phyloP scores from a whole-genome alignment of 2,797 vertebrate genomes.

The Heteromormyrus szaboi region DNA sequence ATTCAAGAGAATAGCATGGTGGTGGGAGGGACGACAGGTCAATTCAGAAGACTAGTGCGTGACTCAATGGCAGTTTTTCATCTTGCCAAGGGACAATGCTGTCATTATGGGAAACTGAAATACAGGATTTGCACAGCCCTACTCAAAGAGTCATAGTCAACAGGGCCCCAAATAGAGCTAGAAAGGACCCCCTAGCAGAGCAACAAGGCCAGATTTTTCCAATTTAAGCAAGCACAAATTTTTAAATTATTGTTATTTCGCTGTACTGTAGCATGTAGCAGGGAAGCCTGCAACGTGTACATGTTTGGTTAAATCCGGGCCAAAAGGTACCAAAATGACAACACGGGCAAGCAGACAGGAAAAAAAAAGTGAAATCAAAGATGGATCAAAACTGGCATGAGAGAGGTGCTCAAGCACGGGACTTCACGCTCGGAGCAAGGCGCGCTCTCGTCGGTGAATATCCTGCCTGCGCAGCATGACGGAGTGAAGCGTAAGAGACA shows the following conservation, averaged over 20 bases:
- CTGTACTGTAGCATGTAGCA: background rate
- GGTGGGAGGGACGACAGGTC: background rate
- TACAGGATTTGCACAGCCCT: background rate
- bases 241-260: background rate
- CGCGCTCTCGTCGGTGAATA: background rate
- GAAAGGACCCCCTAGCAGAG: background rate
- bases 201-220: background rate
- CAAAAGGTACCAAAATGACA: background rate
- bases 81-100: background rate
- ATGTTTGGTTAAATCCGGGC: background rate
- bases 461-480: background rate
- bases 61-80: background rate
- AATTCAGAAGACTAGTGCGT: background rate
- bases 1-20: background rate
- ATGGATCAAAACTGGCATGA: background rate
- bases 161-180: background rate
- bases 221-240: background rate
- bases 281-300: background rate
- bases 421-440: background rate
- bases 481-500: background rate
- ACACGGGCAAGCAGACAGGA: background rate
- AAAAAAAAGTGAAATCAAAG: background rate
- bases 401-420: background rate
- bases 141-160: background rate
- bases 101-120: background rate